A percentile compares a stretch with the other conserved stretches of the same genome.
Evolutionary conservation across 2,888 invertebrate genomes (phyloP).

Genomic region (Automeris io): DNA sequence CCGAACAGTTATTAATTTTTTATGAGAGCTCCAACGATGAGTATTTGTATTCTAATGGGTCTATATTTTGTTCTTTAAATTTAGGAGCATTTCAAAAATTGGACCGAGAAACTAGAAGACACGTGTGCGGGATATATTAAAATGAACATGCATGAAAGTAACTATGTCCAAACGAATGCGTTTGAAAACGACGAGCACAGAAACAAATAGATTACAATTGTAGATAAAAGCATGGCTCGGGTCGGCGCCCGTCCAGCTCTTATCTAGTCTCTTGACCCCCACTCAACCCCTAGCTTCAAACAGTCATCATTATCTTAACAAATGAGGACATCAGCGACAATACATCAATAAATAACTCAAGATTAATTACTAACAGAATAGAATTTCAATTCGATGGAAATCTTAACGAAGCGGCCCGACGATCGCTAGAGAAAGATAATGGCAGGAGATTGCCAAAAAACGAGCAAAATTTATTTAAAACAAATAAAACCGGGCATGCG

Average conservation of each 20-base stretch:
- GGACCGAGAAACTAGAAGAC: too few relatives aligned
- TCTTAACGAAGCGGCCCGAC: slow-evolving; percentile 58
- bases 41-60: too few relatives aligned
- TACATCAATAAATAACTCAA: slow-evolving; percentile 52
- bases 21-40: too few relatives aligned
- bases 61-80: too few relatives aligned
- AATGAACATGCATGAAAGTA: background rate
- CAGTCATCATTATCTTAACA: slow-evolving; percentile 58
- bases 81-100: too few relatives aligned
- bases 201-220: slow-evolving; percentile 8
- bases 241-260: slow-evolving; percentile 58
- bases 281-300: slow-evolving; percentile 47
- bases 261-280: slow-evolving; percentile 64
- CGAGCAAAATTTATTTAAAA: slow-evolving; percentile 67
- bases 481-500: slow-evolving; percentile 70
- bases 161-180: background rate
- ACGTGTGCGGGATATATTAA: too few relatives aligned
- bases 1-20: too few relatives aligned
- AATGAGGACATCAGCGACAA: slow-evolving; percentile 63
- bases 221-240: slow-evolving; percentile 19
- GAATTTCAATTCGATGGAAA: slow-evolving; percentile 60
- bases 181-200: background rate
- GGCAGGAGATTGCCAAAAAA: slow-evolving; percentile 67
- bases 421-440: slow-evolving; percentile 72
- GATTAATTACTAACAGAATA: slow-evolving; percentile 50